Base-by-base conservation (phyloP, 2,797 vertebrate species). In the Hydrolagus colliei region DNA sequence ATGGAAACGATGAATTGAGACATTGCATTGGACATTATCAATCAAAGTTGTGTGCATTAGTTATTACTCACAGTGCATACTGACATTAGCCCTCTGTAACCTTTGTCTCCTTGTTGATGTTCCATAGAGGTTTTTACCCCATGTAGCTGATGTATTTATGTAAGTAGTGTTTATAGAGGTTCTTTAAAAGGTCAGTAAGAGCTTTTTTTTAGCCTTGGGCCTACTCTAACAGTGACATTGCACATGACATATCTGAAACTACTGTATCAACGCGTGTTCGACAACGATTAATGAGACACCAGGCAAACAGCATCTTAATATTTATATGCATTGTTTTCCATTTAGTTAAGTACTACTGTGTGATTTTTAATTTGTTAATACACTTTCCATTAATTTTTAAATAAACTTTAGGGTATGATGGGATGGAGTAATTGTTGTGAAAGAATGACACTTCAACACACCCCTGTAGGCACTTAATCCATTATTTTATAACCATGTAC, bases 11-110 rank as follows among this genome's bases (percentile, higher is more conserved):
- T 93, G 90, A 94, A 95, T 94, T 92, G 89, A 90, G 89, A 89
- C 89, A 90, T 90, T 88, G 89, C 89, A 86, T 82, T 87, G 89
- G 89, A 91, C 92, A 91, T 92, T 90, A 95, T 96, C 95, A 94
- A 93, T 96, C 95, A 95, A 91, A 87, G 91, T 93, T 92, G 93
- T 93, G 93, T 93, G 92, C 93, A 93, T 95, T 94, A 94, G 92
- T 94, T 94, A 94, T 95, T 93, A 92, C 93, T 94, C 92, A 91
- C 92, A 90, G 92, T 93, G 93, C 92, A 92, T 94, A 94, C 92
- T 93, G 93, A 94, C 93, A 94, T 90, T 76, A 88, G 89, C 90
- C 91, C 91, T 93, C 89, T 91, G 87, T 91, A 90, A 90, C 89
- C 89, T 90, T 90, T 88, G 88, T 91, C 87, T 85, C 87, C 89